Evolutionary conservation across 2,797 vertebrate species (phyloP).

Genomic region (Arctocebus calabarensis): DNA sequence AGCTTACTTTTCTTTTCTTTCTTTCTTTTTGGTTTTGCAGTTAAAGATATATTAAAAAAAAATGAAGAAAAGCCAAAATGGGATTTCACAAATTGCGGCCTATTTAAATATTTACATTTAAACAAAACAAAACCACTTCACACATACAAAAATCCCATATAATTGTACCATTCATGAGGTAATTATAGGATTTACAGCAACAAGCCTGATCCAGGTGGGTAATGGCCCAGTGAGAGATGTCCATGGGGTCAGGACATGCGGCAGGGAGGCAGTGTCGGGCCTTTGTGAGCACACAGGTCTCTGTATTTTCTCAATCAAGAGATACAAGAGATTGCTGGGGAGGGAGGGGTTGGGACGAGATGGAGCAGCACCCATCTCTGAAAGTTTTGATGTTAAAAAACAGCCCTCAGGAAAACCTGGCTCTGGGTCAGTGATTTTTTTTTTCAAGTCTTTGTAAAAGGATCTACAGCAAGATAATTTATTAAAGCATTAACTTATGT

Average conservation of each 20-base stretch:
- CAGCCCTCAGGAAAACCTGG: not conserved
- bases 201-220: not conserved
- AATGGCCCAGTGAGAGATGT: not conserved
- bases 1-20: not conserved
- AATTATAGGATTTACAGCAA: slow-evolving; percentile 55
- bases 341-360: no score
- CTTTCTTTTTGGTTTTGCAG: not conserved
- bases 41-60: slow-evolving; percentile 4
- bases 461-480: not conserved
- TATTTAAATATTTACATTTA: slow-evolving; percentile 54
- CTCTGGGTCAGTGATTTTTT: not conserved
- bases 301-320: not conserved
- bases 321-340: not conserved
- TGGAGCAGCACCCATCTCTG: not conserved
- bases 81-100: not conserved
- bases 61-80: slow-evolving; percentile 7
- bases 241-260: no score
- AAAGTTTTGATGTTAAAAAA: slow-evolving; percentile 17
- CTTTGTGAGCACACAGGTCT: not conserved
- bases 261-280: not conserved
- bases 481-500: not conserved
- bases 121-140: slow-evolving; percentile 29
- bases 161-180: not conserved
- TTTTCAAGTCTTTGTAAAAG: not conserved
- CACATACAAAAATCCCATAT: not conserved